phyloP scores from a whole-genome alignment of 1,140 invertebrate genomes.

The Cherax destructor region DNA sequence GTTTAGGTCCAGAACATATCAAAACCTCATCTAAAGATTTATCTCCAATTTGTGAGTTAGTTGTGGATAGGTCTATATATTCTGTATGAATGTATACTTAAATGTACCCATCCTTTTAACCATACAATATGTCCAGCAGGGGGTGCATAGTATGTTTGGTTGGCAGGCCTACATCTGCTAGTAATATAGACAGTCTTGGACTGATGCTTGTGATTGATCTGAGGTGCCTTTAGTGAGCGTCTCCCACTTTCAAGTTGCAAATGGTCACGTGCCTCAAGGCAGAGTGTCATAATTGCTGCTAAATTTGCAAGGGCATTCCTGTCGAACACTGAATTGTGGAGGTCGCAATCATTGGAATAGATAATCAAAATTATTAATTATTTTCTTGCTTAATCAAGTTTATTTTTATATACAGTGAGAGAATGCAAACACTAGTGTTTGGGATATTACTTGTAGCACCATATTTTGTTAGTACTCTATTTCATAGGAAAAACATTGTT shows the following conservation, averaged over 20 bases:
- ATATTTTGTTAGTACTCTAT: background rate
- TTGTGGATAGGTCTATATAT: background rate
- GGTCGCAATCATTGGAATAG: background rate
- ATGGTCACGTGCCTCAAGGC: background rate
- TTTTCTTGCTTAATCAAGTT: background rate
- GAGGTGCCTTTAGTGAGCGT: too few relatives aligned
- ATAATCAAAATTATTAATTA: background rate
- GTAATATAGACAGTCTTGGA: too few relatives aligned
- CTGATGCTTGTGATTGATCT: too few relatives aligned
- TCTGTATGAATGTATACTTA: background rate
- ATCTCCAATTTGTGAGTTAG: too few relatives aligned
- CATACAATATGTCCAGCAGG: background rate
- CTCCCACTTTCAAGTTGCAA: too few relatives aligned
- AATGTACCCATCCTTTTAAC: background rate
- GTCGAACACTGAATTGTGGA: too few relatives aligned
- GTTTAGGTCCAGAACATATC: too few relatives aligned
- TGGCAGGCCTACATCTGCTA: background rate
- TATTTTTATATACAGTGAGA: background rate
- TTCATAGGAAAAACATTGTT: background rate
- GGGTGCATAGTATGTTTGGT: background rate
- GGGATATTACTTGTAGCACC: background rate
- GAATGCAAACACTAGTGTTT: background rate
- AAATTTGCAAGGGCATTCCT: background rate
- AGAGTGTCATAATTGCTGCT: background rate
- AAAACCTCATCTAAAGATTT: too few relatives aligned